A percentile compares a stretch with the other conserved stretches of the same genome.
These are phyloP conservation scores for Pseudonaja textilis DNA, from an alignment of 2,113 vertebrate species.

Conservation along the genomic window DNA sequence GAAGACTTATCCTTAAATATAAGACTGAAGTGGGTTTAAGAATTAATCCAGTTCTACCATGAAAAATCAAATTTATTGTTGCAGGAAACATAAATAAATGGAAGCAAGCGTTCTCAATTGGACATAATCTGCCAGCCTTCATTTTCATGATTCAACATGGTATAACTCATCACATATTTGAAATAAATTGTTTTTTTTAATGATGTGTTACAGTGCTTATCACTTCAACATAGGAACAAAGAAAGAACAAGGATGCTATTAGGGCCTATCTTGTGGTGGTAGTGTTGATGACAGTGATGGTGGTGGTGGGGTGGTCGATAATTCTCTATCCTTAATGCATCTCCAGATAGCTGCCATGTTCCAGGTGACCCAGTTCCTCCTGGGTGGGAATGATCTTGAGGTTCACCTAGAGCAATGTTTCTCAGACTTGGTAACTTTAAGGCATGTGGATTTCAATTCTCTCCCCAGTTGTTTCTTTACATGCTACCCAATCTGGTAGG, in stretches of 20 bases:
- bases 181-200: slow-evolving; percentile 15
- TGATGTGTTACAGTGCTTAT: slow-evolving; percentile 7
- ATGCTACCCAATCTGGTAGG: neutral
- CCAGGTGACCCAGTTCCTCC: neutral
- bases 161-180: slow-evolving; percentile 2
- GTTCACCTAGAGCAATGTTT: neutral
- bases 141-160: neutral
- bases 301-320: neutral
- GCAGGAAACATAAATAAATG: slow-evolving; percentile 7
- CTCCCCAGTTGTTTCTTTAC: neutral
- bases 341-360: neutral
- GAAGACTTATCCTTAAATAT: slow-evolving; percentile 16
- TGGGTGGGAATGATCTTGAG: neutral
- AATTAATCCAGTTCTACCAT: slow-evolving; percentile 10
- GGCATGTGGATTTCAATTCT: neutral
- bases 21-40: neutral
- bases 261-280: neutral
- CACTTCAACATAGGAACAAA: neutral
- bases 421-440: neutral
- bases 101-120: neutral
- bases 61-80: slow-evolving; percentile 28
- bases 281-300: neutral
- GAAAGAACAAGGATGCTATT: neutral
- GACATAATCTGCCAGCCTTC: neutral
- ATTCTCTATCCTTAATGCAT: neutral